A percentile compares a stretch with the other conserved stretches of the same genome.
Conservation (phyloP, 2,113 vertebrate genomes). For the Mirza zaza region DNA sequence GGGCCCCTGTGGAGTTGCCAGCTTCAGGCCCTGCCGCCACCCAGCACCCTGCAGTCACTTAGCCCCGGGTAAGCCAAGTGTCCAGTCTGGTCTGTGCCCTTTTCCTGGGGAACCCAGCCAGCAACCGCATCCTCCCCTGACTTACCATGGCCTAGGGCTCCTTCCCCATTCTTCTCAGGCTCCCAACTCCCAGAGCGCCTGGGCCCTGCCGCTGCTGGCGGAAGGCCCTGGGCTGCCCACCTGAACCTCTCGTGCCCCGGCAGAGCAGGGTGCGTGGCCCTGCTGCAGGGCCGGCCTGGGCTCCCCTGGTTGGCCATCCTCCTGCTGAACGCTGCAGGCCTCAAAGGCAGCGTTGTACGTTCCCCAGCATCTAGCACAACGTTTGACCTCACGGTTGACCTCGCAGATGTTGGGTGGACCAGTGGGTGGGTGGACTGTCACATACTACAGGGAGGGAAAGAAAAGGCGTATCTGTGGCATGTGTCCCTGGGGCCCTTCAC, state of each 20-base stretch:
- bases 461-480: accelerated
- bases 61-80: background rate
- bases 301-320: accelerated
- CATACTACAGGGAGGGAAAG: background rate
- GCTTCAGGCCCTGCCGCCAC: background rate
- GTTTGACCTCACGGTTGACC: background rate
- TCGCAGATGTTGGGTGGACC: too few relatives aligned
- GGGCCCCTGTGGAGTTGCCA: too few relatives aligned
- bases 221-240: background rate
- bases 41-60: accelerated
- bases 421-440: too few relatives aligned
- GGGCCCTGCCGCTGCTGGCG: background rate
- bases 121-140: background rate
- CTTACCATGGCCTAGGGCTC: background rate
- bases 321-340: background rate
- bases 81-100: accelerated
- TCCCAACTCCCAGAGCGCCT: too few relatives aligned
- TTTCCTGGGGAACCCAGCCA: background rate
- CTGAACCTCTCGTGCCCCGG: background rate
- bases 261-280: background rate
- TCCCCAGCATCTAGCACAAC: accelerated
- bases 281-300: background rate
- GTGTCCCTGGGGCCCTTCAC: too few relatives aligned
- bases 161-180: accelerated
- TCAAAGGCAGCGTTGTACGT: background rate